Base-by-base conservation (phyloP, 2,888 invertebrate species). In the Lobophora halterata region DNA sequence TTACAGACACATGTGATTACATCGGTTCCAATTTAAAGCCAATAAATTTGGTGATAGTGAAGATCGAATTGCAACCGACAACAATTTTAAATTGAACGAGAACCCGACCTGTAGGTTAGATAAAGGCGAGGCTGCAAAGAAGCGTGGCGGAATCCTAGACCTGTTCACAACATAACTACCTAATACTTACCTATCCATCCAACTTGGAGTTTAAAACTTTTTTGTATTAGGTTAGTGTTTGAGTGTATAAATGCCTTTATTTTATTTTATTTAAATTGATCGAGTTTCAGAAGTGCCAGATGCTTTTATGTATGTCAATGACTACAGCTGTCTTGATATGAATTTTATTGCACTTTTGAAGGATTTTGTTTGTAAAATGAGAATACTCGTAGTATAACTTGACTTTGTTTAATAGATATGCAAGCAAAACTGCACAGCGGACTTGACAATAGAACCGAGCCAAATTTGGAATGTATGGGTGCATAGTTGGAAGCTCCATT, bases 271-370 rank as follows among this genome's bases (percentile, higher is more conserved):
- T 17, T 17, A 17, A 2, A 32, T 31, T 23, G 27, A 7, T 19
- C 19, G 31, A 41, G 25, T 33, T 33, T 18, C n/a, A 23, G 21
- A 52, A 43, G 39, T 46, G 32, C 35, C 53, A 58, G 55, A 59
- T 55, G 49, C 38, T 34, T n/a, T 32, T 52, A 54, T 59, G 45
- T 56, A 35, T 58, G 54, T 59, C 60, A 49, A 44, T 33, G 44
- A 36, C 12, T 17, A 25, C 20, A 19, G 14, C 30, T 36, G 35
- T 31, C 46, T 35, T 38, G 33, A 20, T 25, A 23, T 25, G 43
- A 41, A 43, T 20, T 33, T 49, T 41, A 51, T 48, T 36, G 36
- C 38, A 11, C 14, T 21, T 43, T 44, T 9, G 8, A 19, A 18
- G 35, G 38, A 47, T 46, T 44, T 35, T n/a, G n/a, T n/a, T n/a